These are phyloP conservation scores for Tonatia bakeri DNA, from an alignment of 2,113 vertebrate genomes.

Conservation along the genomic window DNA sequence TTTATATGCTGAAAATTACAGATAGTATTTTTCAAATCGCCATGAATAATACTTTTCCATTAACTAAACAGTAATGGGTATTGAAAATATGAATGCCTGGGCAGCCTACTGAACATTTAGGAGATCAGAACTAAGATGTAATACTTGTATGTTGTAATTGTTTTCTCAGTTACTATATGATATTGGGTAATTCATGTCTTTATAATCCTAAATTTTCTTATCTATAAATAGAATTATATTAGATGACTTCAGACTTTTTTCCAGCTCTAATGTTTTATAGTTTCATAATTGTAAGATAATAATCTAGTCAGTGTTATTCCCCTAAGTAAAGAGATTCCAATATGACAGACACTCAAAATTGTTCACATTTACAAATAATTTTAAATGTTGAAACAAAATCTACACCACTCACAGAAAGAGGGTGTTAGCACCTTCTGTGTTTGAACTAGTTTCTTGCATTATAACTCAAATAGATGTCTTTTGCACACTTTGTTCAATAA, in stretches of 20 bases:
- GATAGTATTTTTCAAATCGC: not conserved
- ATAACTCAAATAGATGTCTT: slow-evolving; percentile 16
- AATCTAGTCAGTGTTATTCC: not conserved
- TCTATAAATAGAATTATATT: not conserved
- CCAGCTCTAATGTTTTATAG: not conserved
- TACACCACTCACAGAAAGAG: not conserved
- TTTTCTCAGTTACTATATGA: not conserved
- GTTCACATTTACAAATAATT: not conserved
- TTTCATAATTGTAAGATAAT: not conserved
- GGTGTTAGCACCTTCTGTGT: not conserved
- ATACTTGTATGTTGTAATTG: accelerated
- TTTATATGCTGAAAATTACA: not conserved
- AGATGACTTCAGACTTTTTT: not conserved
- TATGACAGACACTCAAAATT: not conserved
- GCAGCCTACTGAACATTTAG: not conserved
- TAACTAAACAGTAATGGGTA: not conserved
- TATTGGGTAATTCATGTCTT: not conserved
- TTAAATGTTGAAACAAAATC: not conserved
- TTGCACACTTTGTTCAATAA: slow-evolving; percentile 25
- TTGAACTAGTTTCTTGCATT: not conserved
- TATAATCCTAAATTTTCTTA: not conserved
- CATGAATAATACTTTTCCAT: not conserved
- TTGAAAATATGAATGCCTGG: not conserved
- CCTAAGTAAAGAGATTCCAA: not conserved
- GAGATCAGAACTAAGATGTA: not conserved